These are phyloP conservation scores for Gyps fulvus DNA, from an alignment of 2,113 vertebrate species.

Conservation along the genomic window DNA sequence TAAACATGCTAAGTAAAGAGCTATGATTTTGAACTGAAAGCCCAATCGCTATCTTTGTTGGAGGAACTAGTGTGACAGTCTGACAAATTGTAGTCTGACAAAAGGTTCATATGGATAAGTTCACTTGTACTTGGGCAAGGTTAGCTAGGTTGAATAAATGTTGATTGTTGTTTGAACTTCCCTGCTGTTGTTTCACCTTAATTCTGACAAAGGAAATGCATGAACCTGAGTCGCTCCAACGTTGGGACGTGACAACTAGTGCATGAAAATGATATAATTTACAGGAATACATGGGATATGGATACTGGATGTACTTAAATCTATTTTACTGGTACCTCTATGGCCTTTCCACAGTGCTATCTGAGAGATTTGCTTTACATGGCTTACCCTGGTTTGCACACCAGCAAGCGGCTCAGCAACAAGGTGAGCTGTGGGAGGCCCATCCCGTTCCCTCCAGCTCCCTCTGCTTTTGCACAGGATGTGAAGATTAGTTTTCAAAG, in stretches of 20 bases:
- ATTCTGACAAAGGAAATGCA: too few relatives aligned
- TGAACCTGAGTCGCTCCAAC: too few relatives aligned
- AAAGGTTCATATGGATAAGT: too few relatives aligned
- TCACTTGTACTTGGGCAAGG: too few relatives aligned
- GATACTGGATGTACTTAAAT: not conserved
- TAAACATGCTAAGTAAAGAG: not conserved
- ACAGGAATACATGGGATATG: not conserved
- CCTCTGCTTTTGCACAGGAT: not conserved
- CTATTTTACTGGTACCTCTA: not conserved
- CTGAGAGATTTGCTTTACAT: not conserved
- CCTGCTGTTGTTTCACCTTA: too few relatives aligned
- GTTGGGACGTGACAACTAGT: too few relatives aligned
- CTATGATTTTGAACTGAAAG: not conserved
- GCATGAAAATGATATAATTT: not conserved
- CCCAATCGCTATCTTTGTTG: not conserved
- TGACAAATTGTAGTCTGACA: too few relatives aligned
- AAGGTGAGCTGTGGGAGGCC: not conserved
- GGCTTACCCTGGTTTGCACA: not conserved
- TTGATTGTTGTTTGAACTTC: too few relatives aligned
- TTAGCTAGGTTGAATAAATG: too few relatives aligned
- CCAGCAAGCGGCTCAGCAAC: not conserved
- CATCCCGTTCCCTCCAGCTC: not conserved
- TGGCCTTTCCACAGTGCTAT: not conserved
- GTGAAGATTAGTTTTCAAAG: not conserved
- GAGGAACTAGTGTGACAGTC: not conserved